Percentiles rank a stretch among this genome's conserved stretches.
Conservation (phyloP, 2,113 vertebrate genomes). For the Apaloderma vittatum region DNA sequence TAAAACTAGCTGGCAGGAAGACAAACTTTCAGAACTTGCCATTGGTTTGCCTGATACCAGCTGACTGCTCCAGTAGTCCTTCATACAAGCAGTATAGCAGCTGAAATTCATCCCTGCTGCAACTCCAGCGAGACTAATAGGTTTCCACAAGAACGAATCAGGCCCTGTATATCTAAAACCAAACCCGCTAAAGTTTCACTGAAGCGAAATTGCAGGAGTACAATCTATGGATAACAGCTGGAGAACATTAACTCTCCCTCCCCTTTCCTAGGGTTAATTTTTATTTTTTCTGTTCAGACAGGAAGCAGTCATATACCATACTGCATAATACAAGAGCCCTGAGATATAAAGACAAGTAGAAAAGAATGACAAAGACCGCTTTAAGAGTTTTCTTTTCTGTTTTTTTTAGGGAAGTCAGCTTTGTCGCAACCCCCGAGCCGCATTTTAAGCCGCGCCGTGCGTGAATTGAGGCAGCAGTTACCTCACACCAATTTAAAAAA, state of each 20-base stretch:
- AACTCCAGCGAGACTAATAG: slow-evolving; percentile 23
- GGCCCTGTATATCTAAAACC: slow-evolving; percentile 64
- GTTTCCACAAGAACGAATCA: slow-evolving; percentile 16
- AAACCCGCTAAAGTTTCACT: slow-evolving; percentile 68
- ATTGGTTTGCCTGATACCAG: slow-evolving; percentile 56
- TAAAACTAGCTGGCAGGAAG: neutral
- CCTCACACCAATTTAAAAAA: neutral
- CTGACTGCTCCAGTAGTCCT: slow-evolving; percentile 38
- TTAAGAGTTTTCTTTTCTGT: neutral
- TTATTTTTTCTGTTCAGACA: slow-evolving; percentile 77
- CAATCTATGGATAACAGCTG: slow-evolving; percentile 82
- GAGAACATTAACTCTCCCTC: slow-evolving; percentile 83
- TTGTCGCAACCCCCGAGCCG: neutral
- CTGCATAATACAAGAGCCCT: slow-evolving; percentile 49
- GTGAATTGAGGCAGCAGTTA: neutral
- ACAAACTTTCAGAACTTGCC: neutral
- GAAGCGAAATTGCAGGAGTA: slow-evolving; percentile 80
- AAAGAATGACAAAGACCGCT: slow-evolving; percentile 34
- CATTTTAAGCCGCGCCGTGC: neutral
- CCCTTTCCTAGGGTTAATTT: slow-evolving; percentile 70
- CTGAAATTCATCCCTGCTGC: slow-evolving; percentile 21
- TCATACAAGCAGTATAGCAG: slow-evolving; percentile 47
- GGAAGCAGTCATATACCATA: slow-evolving; percentile 80
- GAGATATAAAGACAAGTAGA: slow-evolving; percentile 52
- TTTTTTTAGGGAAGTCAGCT: neutral